Base-by-base conservation (phyloP, 2,888 invertebrate species). In the Labia minor region DNA sequence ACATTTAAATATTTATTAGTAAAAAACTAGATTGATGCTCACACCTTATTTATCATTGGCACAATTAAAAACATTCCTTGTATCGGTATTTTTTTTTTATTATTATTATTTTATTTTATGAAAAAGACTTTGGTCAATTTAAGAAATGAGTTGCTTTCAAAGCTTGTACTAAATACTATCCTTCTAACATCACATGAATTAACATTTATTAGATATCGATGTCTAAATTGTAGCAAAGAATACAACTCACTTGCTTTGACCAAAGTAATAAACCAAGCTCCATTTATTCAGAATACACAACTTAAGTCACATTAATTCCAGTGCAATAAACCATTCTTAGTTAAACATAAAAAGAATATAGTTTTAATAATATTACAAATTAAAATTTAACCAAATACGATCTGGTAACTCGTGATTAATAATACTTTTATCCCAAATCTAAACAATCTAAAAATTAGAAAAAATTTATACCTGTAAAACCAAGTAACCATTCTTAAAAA, bases 1-100 rank as follows among this genome's bases (percentile, higher is more conserved):
- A 49, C 49, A 49, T 49, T 49, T 49, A 49, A 49, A 49, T 49
- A 49, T 49, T 49, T 49, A 49, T 49, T 49, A 49, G 49, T 49
- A 49, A 14, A 49, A 49, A 49, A 49, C 49, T 49, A 49, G 49
- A 49, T 49, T 49, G 49, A n/a, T 49, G 49, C 49, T 49, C 49
- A 49, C 49, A 49, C 49, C 49, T 49, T 49, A 16, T 49, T 49
- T 49, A 49, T 49, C 49, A 49, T 49, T 49, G 49, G 49, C 49
- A 49, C 49, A 49, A 49, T 49, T 49, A 49, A 49, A 49, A 49
- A 49, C 49, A 49, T 49, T 49, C 49, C 49, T 49, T 49, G 49
- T 49, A 49, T 49, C 49, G 49, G 49, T 49, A 11, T 49, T 3
- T 14, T 14, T n/a, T n/a, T n/a, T n/a, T n/a, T n/a, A n/a, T n/a